These are phyloP conservation scores for Bombus superbus DNA, from an alignment of 1,140 invertebrate genomes.

Conservation along the genomic window DNA sequence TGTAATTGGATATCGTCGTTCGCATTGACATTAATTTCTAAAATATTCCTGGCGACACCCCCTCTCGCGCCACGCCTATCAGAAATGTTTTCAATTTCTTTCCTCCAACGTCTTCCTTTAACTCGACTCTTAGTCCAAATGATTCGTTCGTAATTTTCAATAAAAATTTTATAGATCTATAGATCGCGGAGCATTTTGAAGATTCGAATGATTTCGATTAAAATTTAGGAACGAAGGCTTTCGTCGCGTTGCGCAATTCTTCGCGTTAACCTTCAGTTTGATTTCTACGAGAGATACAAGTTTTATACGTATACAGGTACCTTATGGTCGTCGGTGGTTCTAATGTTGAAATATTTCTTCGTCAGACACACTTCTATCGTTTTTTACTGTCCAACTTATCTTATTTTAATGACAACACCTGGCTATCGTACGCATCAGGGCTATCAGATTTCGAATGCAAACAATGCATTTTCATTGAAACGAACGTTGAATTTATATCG, in stretches of 20 bases:
- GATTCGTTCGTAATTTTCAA: background rate
- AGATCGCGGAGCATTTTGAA: no score
- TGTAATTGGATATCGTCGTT: constrained; percentile 77
- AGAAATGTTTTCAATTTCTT: background rate
- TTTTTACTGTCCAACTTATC: background rate
- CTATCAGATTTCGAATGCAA: no score
- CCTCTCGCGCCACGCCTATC: constrained; percentile 25
- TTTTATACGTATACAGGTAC: no score
- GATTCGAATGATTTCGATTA: no score
- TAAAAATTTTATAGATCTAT: no score
- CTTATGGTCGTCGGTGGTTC: no score
- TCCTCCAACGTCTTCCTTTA: background rate
- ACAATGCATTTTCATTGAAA: no score
- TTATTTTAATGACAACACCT: background rate
- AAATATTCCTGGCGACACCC: constrained; percentile 76
- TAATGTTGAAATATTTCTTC: background rate
- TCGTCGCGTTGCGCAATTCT: background rate
- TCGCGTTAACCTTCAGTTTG: background rate
- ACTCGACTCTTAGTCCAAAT: background rate
- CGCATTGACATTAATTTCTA: constrained; percentile 80
- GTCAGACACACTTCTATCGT: no score
- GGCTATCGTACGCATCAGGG: background rate
- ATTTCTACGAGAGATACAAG: background rate
- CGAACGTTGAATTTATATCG: no score
- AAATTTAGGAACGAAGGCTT: no score